phyloP scores from a whole-genome alignment of 2,797 vertebrate species.

The Gymnothorax reevesii region DNA sequence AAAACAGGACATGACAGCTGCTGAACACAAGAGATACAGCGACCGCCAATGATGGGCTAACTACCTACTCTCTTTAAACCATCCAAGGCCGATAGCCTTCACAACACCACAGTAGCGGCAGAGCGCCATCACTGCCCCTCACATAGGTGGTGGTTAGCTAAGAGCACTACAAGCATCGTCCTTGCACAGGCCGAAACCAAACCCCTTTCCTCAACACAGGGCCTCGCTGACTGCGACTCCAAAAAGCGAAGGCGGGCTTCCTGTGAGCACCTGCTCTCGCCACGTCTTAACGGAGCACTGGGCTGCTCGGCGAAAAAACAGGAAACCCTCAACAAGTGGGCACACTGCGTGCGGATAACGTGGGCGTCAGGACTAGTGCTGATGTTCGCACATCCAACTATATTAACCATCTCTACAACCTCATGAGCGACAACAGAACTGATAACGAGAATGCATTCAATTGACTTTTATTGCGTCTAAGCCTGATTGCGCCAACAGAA shows the following conservation, averaged over 20 bases:
- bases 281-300: slow-evolving; percentile 66
- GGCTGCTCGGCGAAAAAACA: slow-evolving; percentile 75
- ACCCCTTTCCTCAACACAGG: slow-evolving; percentile 61
- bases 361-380: slow-evolving; percentile 64
- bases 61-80: slow-evolving; percentile 20
- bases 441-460: not conserved
- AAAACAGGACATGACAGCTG: no score
- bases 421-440: not conserved
- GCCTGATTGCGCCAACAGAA: not conserved
- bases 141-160: slow-evolving; percentile 30
- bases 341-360: slow-evolving; percentile 71
- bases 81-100: slow-evolving; percentile 28
- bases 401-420: not conserved
- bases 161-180: slow-evolving; percentile 18
- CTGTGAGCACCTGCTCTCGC: slow-evolving; percentile 48
- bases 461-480: not conserved
- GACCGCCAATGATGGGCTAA: slow-evolving; percentile 1
- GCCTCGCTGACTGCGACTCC: slow-evolving; percentile 60
- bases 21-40: not conserved
- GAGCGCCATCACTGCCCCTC: slow-evolving; percentile 32
- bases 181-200: not conserved
- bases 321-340: slow-evolving; percentile 77
- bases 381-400: not conserved
- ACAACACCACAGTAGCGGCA: slow-evolving; percentile 25
- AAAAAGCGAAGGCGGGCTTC: slow-evolving; percentile 61